phyloP scores from a whole-genome alignment of 2,797 vertebrate genomes.

The Todus mexicanus region DNA sequence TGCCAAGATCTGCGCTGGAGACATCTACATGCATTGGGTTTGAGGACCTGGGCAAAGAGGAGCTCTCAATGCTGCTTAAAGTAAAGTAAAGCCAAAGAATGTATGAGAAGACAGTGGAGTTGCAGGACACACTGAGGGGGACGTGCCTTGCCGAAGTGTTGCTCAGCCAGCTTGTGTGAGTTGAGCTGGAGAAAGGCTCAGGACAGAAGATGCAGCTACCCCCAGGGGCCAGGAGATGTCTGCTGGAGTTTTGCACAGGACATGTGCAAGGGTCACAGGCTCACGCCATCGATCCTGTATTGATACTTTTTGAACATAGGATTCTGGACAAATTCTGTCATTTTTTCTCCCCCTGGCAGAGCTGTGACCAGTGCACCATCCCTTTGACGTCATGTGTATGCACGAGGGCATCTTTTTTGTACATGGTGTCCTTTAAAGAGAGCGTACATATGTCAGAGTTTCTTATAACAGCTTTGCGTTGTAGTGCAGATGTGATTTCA shows the following conservation, averaged over 20 bases:
- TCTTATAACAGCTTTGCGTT: not conserved
- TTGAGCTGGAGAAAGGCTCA: not conserved
- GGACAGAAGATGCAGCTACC: not conserved
- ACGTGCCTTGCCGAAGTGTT: rapidly evolving
- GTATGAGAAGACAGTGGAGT: not conserved
- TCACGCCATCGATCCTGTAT: not conserved
- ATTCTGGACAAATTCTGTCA: not conserved
- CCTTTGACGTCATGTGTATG: not conserved
- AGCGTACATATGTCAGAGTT: rapidly evolving
- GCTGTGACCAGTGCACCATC: not conserved
- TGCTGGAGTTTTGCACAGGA: not conserved
- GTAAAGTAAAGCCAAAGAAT: not conserved
- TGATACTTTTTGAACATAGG: not conserved
- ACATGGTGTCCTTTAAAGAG: not conserved
- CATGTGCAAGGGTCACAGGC: rapidly evolving
- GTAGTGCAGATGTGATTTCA: not conserved
- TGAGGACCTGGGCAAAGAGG: not conserved
- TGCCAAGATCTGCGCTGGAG: not conserved
- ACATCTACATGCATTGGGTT: not conserved
- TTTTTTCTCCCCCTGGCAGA: not conserved
- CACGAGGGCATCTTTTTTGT: not conserved
- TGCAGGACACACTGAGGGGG: not conserved
- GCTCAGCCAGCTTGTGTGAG: not conserved
- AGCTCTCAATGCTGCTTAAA: not conserved
- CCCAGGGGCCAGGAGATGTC: not conserved